These are phyloP conservation scores for Plebejus anna DNA, from an alignment of 2,888 invertebrate species.

Conservation along the genomic window DNA sequence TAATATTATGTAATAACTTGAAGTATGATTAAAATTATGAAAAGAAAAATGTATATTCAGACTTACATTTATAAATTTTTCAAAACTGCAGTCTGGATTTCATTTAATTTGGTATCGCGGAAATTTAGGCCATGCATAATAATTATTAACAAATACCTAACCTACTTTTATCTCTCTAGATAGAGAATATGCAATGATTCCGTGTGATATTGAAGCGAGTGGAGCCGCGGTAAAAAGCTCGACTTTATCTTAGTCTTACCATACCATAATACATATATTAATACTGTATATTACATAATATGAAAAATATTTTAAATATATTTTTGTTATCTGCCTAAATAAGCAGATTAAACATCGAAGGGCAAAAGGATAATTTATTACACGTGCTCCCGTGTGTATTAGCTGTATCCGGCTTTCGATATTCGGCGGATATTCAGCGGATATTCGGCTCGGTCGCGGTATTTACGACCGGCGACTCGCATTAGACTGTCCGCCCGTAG, in stretches of 20 bases:
- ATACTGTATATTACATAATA: too few relatives aligned
- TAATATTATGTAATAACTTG: neutral
- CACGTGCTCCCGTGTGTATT: conserved; percentile 76
- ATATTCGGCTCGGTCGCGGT: conserved; percentile 63
- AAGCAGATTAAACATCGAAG: conserved; percentile 78
- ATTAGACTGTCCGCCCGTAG: conserved; percentile 79
- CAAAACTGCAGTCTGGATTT: too few relatives aligned
- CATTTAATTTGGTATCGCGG: too few relatives aligned
- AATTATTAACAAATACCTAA: too few relatives aligned
- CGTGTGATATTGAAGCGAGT: too few relatives aligned
- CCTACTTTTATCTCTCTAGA: too few relatives aligned
- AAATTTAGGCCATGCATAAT: too few relatives aligned
- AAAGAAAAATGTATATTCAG: neutral
- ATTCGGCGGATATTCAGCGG: conserved; percentile 53
- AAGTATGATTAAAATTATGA: neutral
- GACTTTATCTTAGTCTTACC: too few relatives aligned
- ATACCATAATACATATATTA: too few relatives aligned
- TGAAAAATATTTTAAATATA: neutral
- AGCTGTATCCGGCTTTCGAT: conserved; percentile 80
- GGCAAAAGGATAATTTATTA: conserved; percentile 78
- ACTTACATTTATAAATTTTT: too few relatives aligned
- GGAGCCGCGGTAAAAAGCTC: too few relatives aligned
- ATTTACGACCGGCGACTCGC: conserved; percentile 76
- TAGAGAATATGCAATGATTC: too few relatives aligned
- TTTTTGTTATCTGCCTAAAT: conserved; percentile 25